Conservation (phyloP, 2,797 vertebrate species). For the Gallirallus australis region DNA sequence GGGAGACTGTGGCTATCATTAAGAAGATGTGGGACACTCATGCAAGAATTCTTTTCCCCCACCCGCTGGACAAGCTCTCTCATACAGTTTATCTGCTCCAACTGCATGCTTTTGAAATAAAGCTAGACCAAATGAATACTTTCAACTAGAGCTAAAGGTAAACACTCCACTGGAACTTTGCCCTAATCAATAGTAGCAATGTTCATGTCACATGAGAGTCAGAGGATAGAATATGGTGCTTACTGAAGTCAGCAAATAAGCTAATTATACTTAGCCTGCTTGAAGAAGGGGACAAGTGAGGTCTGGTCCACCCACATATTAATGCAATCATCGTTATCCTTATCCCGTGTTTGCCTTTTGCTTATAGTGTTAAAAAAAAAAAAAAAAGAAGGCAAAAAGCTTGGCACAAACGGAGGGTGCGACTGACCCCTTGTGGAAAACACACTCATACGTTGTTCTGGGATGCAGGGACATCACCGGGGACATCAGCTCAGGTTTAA, state of each 20-base stretch:
- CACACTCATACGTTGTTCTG: background rate
- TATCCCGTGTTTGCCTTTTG: slow-evolving; percentile 15
- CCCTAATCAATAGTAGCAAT: slow-evolving; percentile 85
- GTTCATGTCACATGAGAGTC: slow-evolving; percentile 78
- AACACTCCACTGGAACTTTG: slow-evolving; percentile 83
- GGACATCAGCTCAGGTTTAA: background rate
- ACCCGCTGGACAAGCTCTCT: background rate
- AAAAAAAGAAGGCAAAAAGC: background rate
- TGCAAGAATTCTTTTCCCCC: slow-evolving; percentile 19
- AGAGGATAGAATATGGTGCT: slow-evolving; percentile 63
- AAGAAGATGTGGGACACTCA: slow-evolving; percentile 3
- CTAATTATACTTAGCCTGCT: slow-evolving; percentile 77
- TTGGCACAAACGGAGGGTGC: background rate
- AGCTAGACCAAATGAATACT: slow-evolving; percentile 47
- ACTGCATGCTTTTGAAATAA: slow-evolving; percentile 39
- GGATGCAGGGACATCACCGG: rapidly evolving
- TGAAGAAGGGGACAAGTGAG: slow-evolving; percentile 57
- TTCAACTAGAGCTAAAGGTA: slow-evolving; percentile 71
- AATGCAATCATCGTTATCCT: slow-evolving; percentile 25
- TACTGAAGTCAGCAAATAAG: slow-evolving; percentile 81
- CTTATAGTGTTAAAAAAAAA: background rate
- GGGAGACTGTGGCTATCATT: slow-evolving; percentile 40
- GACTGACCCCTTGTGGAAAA: slow-evolving; percentile 74
- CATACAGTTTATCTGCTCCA: slow-evolving; percentile 6
- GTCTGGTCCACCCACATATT: slow-evolving; percentile 35